Evolutionary conservation across 2,888 invertebrate genomes (phyloP).

Genomic region (Dendrolimus pini): DNA sequence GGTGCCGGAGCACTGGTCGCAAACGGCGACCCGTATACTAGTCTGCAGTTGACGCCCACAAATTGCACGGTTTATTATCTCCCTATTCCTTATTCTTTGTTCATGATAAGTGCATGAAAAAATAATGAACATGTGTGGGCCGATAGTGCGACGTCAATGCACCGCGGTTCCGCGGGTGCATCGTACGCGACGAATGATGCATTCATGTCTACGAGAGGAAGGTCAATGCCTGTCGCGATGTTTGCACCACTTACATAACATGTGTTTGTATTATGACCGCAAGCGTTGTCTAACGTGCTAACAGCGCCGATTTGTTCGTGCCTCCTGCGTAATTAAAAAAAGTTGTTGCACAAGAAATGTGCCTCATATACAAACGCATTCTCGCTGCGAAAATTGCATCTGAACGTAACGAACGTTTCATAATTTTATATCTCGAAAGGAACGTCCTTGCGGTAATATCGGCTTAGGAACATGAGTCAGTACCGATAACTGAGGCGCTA

Average conservation of each 20-base stretch:
- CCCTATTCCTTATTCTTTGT: slow-evolving; percentile 40
- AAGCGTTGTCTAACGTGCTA: slow-evolving; percentile 32
- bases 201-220: slow-evolving; percentile 54
- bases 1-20: no score
- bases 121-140: slow-evolving; percentile 60
- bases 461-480: slow-evolving; percentile 57
- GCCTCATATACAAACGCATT: no score
- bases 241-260: slow-evolving; percentile 58
- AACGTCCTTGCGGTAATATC: slow-evolving; percentile 58
- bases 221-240: slow-evolving; percentile 59
- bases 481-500: slow-evolving; percentile 40
- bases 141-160: slow-evolving; percentile 51
- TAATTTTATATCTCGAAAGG: slow-evolving; percentile 49
- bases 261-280: slow-evolving; percentile 48
- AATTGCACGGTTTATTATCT: slow-evolving; percentile 22
- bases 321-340: background rate
- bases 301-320: slow-evolving; percentile 12
- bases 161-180: slow-evolving; percentile 38
- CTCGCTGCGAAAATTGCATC: slow-evolving; percentile 15
- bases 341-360: no score
- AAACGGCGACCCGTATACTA: no score
- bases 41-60: slow-evolving; percentile 10
- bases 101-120: slow-evolving; percentile 41
- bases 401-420: slow-evolving; percentile 27
- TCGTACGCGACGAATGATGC: slow-evolving; percentile 59